phyloP scores from a whole-genome alignment of 2,113 vertebrate genomes.

The Phaetusa simplex region DNA sequence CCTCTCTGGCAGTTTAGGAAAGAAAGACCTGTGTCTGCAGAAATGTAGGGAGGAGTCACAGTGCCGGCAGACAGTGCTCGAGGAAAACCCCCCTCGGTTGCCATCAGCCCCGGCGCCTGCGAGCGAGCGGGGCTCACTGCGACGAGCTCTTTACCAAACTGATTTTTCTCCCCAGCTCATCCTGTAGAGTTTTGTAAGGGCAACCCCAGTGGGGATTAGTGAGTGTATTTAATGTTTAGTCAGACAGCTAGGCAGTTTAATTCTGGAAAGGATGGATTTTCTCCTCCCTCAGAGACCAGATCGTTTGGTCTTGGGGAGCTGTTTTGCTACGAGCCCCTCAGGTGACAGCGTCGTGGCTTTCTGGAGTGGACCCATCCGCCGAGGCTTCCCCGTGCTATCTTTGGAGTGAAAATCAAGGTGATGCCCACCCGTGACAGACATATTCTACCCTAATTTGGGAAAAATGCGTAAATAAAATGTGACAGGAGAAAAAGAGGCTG shows the following conservation, averaged over 20 bases:
- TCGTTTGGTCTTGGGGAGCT: not conserved
- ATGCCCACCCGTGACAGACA: not conserved
- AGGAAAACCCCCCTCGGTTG: not conserved
- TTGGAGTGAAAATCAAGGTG: not conserved
- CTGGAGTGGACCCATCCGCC: not conserved
- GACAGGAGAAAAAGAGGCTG: conserved; percentile 1
- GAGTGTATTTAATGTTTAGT: not conserved
- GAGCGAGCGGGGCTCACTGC: not conserved
- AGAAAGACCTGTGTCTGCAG: not conserved
- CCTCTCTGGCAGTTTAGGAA: not conserved
- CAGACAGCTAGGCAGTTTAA: not conserved
- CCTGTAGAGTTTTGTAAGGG: not conserved
- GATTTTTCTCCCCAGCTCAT: not conserved
- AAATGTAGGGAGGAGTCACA: accelerated
- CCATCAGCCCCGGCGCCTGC: accelerated
- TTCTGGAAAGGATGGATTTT: not conserved
- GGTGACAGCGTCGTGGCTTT: not conserved
- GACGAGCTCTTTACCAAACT: not conserved
- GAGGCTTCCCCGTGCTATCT: not conserved
- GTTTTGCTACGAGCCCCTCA: not conserved
- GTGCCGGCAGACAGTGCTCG: accelerated
- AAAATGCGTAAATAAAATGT: conserved; percentile 32
- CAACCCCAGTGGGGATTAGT: not conserved
- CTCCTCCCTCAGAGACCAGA: not conserved
- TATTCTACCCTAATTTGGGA: not conserved